phyloP scores from a whole-genome alignment of 2,113 vertebrate genomes.

The Rhinolophus sinicus region DNA sequence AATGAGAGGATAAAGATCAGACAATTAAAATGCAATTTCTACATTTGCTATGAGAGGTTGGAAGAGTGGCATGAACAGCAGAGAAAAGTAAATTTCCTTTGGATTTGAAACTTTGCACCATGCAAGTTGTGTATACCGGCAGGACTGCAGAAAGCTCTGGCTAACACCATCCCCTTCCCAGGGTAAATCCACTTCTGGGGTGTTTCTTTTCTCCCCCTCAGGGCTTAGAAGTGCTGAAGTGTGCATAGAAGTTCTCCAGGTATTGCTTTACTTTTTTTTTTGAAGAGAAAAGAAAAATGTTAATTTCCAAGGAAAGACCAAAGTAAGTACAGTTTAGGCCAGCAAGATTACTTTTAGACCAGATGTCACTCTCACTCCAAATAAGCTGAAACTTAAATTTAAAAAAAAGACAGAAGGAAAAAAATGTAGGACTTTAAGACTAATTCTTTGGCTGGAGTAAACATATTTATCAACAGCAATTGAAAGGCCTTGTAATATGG shows the following conservation, averaged over 20 bases:
- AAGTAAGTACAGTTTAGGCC: neutral
- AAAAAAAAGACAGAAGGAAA: neutral
- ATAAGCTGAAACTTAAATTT: neutral
- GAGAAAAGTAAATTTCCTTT: neutral
- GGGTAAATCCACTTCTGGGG: neutral
- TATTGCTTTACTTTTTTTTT: neutral
- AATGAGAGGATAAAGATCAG: neutral
- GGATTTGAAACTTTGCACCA: neutral
- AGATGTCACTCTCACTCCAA: neutral
- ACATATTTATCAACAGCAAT: neutral
- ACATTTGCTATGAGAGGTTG: neutral
- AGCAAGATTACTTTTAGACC: neutral
- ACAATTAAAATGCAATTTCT: neutral
- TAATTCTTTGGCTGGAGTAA: neutral
- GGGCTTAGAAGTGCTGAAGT: constrained; percentile 1
- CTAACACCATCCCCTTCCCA: neutral
- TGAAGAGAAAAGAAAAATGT: neutral
- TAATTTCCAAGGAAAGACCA: neutral
- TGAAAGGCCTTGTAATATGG: neutral
- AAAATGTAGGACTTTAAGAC: neutral
- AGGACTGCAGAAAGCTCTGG: neutral
- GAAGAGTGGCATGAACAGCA: neutral
- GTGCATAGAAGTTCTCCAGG: neutral
- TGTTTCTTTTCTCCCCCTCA: neutral
- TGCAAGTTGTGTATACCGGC: neutral